Evolutionary conservation across 2,888 invertebrate species (phyloP), one percentile per base, ranked within the genome.

Genomic region (Ernsta delagoae): DNA sequence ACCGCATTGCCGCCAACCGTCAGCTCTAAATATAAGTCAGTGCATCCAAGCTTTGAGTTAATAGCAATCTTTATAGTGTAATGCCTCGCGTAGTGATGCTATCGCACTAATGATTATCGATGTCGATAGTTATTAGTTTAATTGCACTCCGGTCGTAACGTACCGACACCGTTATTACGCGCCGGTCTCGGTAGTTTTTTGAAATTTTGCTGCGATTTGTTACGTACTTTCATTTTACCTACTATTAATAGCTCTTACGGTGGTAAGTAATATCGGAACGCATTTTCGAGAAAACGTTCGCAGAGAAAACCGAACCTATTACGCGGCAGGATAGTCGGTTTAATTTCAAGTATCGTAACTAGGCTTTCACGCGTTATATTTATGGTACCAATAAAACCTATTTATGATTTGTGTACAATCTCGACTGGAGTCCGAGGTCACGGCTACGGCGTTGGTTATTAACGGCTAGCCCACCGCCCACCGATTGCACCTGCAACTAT

Each of bases 61-160:
- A 92, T 92, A 91, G 90, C 89, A 89, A 92, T 92, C 89, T 92
- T 92, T 91, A 90, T 88, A 88, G 86, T 82, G 84, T 86, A 87
- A 87, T 88, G 86, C 85, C 75, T 80, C 45, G 31, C 61, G 79
- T 89, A 90, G 92, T 88, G 89, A 87, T 87, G 90, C 76, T 85
- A 87, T 86, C 86, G 74, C 70, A 64, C 31, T 69, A 69, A 65
- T 74, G 67, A 71, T 83, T 79, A 80, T 84, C 84, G 85, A 87
- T 80, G 80, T 89, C 88, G 88, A 90, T 88, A 86, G 77, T 78
- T 72, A 79, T 77, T 78, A 83, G 79, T 85, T 84, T 87, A 83
- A 85, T 83, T 83, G 78, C 64, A 59, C 50, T 31, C 31, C 50
- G 41, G 48, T n/a, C 59, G 63, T 59, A 63, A 69, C 45, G 45